Conservation (phyloP, 2,888 invertebrate genomes). For the Steinernema carpocapsae region DNA sequence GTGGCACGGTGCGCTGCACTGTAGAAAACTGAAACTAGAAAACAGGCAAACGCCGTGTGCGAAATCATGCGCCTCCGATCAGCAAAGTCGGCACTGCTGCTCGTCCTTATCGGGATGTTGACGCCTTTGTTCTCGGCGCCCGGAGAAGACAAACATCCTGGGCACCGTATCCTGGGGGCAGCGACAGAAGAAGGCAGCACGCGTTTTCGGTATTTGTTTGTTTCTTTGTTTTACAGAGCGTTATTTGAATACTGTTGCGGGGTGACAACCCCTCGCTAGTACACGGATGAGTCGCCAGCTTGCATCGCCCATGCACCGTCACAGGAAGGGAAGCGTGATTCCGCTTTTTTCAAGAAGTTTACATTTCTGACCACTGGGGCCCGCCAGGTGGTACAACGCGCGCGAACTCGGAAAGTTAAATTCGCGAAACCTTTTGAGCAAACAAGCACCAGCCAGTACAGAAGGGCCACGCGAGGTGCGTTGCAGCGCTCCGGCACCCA, state of each 20-base stretch:
- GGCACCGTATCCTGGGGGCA: constrained; percentile 2
- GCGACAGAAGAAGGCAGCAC: constrained; percentile 13
- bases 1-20: not conserved
- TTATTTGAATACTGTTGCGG: not conserved
- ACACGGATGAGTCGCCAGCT: constrained; percentile 15
- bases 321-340: not conserved
- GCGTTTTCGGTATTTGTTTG: not conserved
- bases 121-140: constrained; percentile 12
- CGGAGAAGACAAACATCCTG: not conserved
- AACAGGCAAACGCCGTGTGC: not conserved
- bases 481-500: not conserved
- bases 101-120: not conserved
- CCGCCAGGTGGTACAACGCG: constrained; percentile 28
- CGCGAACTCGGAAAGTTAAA: constrained; percentile 8
- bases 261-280: constrained; percentile 1
- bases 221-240: constrained; percentile 1
- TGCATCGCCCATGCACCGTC: not conserved
- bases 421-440: constrained; percentile 23
- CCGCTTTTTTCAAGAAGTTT: not conserved
- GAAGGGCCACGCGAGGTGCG: constrained; percentile 4
- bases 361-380: constrained; percentile 1
- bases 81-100: not conserved
- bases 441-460: constrained; percentile 33
- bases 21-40: constrained; percentile 7
- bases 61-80: not conserved